phyloP scores from a whole-genome alignment of 2,797 vertebrate species.

The Antrozous pallidus region DNA sequence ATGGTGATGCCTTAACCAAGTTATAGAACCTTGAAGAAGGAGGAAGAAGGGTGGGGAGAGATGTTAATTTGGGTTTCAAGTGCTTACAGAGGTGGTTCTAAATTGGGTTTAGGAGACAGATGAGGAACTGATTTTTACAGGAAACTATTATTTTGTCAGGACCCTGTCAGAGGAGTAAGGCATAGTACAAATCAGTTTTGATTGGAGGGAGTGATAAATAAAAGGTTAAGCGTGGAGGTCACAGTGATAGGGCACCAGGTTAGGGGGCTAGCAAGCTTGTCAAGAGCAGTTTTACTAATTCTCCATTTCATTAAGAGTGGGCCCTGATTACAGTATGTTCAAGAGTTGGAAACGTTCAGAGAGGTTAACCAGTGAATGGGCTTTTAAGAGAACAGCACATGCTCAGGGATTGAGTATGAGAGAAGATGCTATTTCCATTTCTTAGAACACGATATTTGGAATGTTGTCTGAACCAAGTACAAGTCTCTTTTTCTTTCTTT shows the following conservation, averaged over 20 bases:
- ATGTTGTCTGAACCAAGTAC: background rate
- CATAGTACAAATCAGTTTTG: background rate
- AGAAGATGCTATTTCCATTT: background rate
- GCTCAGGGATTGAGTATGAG: background rate
- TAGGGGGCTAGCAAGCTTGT: background rate
- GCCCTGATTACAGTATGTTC: background rate
- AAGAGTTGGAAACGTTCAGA: conserved; percentile 6
- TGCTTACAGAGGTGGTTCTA: background rate
- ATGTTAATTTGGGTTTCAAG: background rate
- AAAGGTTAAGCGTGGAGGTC: background rate
- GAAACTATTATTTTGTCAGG: background rate
- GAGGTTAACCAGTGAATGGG: background rate
- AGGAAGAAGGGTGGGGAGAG: background rate
- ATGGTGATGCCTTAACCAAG: background rate
- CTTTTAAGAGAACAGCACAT: background rate
- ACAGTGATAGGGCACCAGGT: background rate
- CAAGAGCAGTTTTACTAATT: background rate
- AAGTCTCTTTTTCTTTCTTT: background rate
- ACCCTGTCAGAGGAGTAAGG: background rate
- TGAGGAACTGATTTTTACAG: background rate
- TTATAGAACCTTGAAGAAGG: background rate
- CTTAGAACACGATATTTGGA: conserved; percentile 14
- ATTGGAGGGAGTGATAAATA: background rate
- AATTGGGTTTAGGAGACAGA: background rate
- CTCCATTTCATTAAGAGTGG: background rate